These are phyloP conservation scores for roundworm (Caenorhabditis elegans) DNA, from an alignment of 1,140 invertebrate species.

Conservation along the genomic window DNA sequence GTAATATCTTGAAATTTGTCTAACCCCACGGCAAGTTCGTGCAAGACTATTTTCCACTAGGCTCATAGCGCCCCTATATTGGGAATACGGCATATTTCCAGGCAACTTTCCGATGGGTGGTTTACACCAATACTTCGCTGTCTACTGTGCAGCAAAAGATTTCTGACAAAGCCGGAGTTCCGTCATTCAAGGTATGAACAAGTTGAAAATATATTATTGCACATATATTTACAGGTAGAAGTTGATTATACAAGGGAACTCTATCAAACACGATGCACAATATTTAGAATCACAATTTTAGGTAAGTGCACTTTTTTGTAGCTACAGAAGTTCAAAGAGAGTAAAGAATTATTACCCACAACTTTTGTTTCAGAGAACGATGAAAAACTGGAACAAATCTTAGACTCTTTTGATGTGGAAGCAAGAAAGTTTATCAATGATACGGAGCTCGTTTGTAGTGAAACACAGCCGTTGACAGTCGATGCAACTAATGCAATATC, in stretches of 20 bases:
- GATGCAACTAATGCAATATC: background rate
- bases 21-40: too few species aligned
- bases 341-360: background rate
- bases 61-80: too few species aligned
- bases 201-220: background rate
- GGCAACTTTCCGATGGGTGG: slow-evolving; percentile 33
- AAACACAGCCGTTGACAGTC: background rate
- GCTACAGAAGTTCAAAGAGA: background rate
- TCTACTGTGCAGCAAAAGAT: background rate
- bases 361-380: background rate
- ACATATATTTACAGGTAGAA: background rate
- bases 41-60: too few species aligned
- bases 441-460: background rate
- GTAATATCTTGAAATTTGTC: too few species aligned
- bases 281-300: background rate
- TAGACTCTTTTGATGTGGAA: slow-evolving; percentile 15
- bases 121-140: slow-evolving; percentile 15
- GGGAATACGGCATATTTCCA: too few species aligned
- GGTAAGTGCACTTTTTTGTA: background rate
- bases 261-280: slow-evolving; percentile 14
- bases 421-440: background rate
- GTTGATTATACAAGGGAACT: slow-evolving; percentile 28
- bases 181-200: background rate
- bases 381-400: slow-evolving; percentile 6
- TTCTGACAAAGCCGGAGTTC: background rate